These are phyloP conservation scores for Lasioglossum morio DNA, from an alignment of 2,888 invertebrate genomes.

Conservation along the genomic window DNA sequence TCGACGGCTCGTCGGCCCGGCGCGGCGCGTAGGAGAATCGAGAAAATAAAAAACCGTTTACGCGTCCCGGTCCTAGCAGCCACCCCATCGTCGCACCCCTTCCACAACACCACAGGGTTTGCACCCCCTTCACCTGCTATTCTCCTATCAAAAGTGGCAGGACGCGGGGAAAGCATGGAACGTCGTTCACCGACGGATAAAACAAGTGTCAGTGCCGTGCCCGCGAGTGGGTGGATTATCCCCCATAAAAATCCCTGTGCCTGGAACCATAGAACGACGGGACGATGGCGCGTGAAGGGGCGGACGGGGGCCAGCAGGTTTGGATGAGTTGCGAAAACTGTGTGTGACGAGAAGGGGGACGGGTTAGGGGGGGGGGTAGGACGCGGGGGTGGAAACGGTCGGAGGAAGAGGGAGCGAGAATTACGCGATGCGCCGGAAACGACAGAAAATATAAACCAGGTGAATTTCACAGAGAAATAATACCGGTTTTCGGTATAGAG, in stretches of 20 bases:
- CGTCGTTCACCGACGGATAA: conserved; percentile 65
- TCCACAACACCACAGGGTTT: neutral
- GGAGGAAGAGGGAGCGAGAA: conserved; percentile 49
- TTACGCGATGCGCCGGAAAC: conserved; percentile 69
- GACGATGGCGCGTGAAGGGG: neutral
- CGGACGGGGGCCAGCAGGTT: neutral
- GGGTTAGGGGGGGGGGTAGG: neutral
- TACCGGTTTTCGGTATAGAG: conserved; percentile 59
- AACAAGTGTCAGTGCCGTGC: conserved; percentile 70
- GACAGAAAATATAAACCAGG: conserved; percentile 77
- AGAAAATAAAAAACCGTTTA: conserved; percentile 71
- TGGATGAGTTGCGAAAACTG: conserved; percentile 10
- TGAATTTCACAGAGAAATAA: conserved; percentile 71
- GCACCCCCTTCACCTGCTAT: conserved; percentile 22
- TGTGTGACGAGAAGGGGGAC: neutral
- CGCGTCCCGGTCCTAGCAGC: conserved; percentile 45
- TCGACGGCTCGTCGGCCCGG: conserved; percentile 36
- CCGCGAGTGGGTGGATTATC: conserved; percentile 68
- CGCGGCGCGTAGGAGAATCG: conserved; percentile 49
- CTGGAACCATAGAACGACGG: conserved; percentile 33
- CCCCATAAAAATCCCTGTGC: conserved; percentile 69
- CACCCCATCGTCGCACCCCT: neutral
- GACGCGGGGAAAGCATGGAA: conserved; percentile 58
- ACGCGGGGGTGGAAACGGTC: neutral
- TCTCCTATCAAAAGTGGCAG: conserved; percentile 53